phyloP scores from a whole-genome alignment of 1,140 invertebrate species.

The Asobara japonica region DNA sequence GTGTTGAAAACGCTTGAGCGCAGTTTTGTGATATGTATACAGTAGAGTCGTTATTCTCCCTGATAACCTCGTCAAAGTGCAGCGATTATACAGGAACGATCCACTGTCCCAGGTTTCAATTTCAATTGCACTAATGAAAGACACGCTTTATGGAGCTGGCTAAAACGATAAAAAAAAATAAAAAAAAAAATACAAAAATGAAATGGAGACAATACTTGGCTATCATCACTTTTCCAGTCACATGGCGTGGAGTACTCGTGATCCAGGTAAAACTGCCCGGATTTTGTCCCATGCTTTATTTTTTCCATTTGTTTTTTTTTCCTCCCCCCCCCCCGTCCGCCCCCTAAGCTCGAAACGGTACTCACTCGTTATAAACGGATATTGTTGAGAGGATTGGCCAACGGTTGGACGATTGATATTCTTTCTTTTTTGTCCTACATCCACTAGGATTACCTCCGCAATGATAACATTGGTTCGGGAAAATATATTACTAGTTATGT shows the following conservation, averaged over 20 bases:
- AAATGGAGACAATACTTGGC: conserved; percentile 5
- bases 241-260: not conserved
- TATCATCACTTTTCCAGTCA: conserved; percentile 15
- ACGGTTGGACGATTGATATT: conserved; percentile 5
- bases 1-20: not conserved
- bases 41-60: not conserved
- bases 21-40: not conserved
- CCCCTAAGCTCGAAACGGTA: not conserved
- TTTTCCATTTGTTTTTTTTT: conserved; percentile 12
- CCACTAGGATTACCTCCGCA: not conserved
- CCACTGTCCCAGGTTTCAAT: not conserved
- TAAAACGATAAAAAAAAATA: not conserved
- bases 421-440: not conserved
- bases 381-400: conserved; percentile 1
- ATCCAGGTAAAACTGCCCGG: not conserved
- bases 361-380: conserved; percentile 11
- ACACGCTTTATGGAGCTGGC: not conserved
- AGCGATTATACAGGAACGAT: not conserved
- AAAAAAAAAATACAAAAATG: too few relatives aligned
- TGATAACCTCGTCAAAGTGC: not conserved
- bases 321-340: too few relatives aligned
- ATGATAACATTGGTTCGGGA: not conserved
- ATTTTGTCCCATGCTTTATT: conserved; percentile 1
- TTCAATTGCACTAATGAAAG: conserved; percentile 1
- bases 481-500: not conserved